Evolutionary conservation across 2,888 invertebrate species (phyloP), one percentile per base, ranked within the genome.

Genomic region (Folsomia candida): DNA sequence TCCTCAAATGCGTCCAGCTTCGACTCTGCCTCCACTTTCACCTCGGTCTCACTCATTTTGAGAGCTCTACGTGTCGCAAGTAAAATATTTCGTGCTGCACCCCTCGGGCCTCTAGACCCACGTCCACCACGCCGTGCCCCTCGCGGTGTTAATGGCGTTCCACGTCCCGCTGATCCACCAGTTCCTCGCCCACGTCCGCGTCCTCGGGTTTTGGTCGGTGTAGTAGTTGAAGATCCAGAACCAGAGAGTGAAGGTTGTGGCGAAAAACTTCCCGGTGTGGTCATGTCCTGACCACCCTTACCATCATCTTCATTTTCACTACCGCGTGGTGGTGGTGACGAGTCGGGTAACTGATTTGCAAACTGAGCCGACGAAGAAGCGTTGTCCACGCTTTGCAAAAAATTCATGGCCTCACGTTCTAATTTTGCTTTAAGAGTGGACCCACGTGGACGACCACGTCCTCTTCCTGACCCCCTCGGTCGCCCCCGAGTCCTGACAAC

Each of bases 1-100:
- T 86, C 86, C 71, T 86, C 86, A 72, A 86, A 85, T 26, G 84
- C 84, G 73, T 85, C 84, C 1, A 85, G 37, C 4, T 37, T 37
- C 37, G 37, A 14, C 14, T 37, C 37, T 37, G 37, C 6, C 37
- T 37, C 14, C n/a, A n/a, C n/a, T n/a, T n/a, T n/a, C n/a, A n/a
- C n/a, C n/a, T n/a, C n/a, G n/a, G n/a, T n/a, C n/a, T n/a, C n/a
- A n/a, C n/a, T n/a, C n/a, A n/a, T n/a, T n/a, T n/a, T n/a, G n/a
- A n/a, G n/a, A n/a, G n/a, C n/a, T 11, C 20, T 4, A 11, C 57
- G 4, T n/a, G 4, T 24, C 4, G 24, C 24, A 29, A 63, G 20
- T 20, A 37, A 14, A 6, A 51, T 22, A 51, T 14, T 27, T 28
- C 9, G 14, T 64, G 24, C 24, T 0, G 63, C 20, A 37, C 29